Conservation (phyloP, 1,140 invertebrate genomes). For the Campoletis sonorensis region DNA sequence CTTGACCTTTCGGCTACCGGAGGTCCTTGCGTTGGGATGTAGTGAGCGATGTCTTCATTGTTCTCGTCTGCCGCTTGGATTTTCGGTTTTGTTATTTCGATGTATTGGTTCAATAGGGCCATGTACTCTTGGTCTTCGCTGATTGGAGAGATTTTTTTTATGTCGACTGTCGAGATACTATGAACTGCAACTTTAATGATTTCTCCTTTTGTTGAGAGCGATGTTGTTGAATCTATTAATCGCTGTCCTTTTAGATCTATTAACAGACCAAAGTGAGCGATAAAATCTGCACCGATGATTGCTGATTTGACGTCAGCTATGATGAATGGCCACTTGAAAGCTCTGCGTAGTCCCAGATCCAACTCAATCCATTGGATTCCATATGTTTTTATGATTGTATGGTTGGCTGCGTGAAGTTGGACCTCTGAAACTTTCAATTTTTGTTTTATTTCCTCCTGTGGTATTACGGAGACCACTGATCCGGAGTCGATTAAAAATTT, state of each 20-base stretch:
- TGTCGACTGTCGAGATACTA: slow-evolving; percentile 27
- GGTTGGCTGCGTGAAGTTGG: slow-evolving; percentile 55
- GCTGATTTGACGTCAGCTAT: slow-evolving; percentile 65
- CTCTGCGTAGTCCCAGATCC: slow-evolving; percentile 60
- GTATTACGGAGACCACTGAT: slow-evolving; percentile 36
- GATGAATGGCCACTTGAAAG: slow-evolving; percentile 66
- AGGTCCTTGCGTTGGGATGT: slow-evolving; percentile 58
- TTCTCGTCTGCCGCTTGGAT: neutral
- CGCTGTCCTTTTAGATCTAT: slow-evolving; percentile 58
- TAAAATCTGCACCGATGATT: slow-evolving; percentile 70
- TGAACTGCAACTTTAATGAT: neutral
- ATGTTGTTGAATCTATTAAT: slow-evolving; percentile 60
- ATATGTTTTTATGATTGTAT: slow-evolving; percentile 62
- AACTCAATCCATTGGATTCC: slow-evolving; percentile 58
- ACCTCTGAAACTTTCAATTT: slow-evolving; percentile 36
- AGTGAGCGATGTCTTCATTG: slow-evolving; percentile 32
- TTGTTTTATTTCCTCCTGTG: slow-evolving; percentile 18
- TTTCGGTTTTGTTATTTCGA: slow-evolving; percentile 56
- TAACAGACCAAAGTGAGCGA: slow-evolving; percentile 61
- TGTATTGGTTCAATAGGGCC: slow-evolving; percentile 50
- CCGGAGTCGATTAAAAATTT: slow-evolving; percentile 47
- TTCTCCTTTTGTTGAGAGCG: slow-evolving; percentile 5
- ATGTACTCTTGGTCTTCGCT: neutral
- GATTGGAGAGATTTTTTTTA: slow-evolving; percentile 18
- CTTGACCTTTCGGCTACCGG: slow-evolving; percentile 48